phyloP scores from a whole-genome alignment of 2,888 invertebrate species.

The Agrilus mali region DNA sequence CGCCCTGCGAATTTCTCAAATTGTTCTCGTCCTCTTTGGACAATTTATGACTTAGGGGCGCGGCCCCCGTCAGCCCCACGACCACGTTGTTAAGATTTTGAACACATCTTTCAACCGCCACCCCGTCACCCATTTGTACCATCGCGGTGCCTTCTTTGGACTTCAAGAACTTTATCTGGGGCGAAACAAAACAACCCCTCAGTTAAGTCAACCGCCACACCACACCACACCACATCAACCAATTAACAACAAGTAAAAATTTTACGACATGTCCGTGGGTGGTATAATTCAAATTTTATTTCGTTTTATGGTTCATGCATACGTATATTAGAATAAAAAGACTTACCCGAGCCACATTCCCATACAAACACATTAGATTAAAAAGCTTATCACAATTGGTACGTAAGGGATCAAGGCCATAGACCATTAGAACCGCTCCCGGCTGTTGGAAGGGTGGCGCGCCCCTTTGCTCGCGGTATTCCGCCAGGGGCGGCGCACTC shows the following conservation, averaged over 20 bases:
- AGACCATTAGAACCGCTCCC: constrained; percentile 95
- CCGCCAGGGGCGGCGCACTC: constrained; percentile 38
- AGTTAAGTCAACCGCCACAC: too few species aligned
- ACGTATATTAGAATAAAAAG: constrained; percentile 3
- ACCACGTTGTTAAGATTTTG: constrained; percentile 89
- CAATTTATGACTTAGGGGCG: constrained; percentile 24
- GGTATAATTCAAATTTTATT: not conserved
- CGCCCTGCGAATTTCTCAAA: constrained; percentile 15
- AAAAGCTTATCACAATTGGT: constrained; percentile 94
- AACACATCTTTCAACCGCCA: constrained; percentile 89
- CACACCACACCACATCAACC: too few species aligned
- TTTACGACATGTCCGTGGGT: too few species aligned
- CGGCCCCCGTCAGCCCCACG: constrained; percentile 57
- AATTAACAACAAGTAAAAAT: not conserved
- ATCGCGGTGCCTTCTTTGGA: constrained; percentile 98
- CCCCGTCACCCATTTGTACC: constrained; percentile 96
- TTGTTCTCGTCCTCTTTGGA: constrained; percentile 14
- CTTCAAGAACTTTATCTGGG: constrained; percentile 82
- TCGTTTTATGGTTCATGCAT: not conserved
- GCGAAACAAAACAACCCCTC: constrained; percentile 7
- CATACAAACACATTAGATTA: constrained; percentile 97
- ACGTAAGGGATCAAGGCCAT: constrained; percentile 85
- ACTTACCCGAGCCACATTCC: constrained; percentile 87
- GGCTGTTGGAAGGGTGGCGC: constrained; percentile 41
- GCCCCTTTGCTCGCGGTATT: constrained; percentile 29